Evolutionary conservation across 2,797 vertebrate genomes (phyloP), one percentile per base, ranked within the genome.

Genomic region (Bucorvus abyssinicus): DNA sequence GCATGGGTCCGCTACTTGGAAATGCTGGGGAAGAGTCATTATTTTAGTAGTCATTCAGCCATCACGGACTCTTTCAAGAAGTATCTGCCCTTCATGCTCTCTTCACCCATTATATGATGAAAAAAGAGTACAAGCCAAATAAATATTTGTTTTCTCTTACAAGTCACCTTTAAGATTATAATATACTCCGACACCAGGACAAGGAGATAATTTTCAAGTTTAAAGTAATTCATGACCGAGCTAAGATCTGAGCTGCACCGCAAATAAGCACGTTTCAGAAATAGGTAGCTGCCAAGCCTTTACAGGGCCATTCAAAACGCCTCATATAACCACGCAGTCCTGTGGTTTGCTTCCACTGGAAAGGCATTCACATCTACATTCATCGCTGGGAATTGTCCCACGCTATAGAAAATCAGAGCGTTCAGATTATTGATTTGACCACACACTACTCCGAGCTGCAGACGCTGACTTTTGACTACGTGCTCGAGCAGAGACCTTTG

Each of bases 81-180:
- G 15, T 23, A 88, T 77, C 82, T 78, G 70, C n/a, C 95, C 36
- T 84, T 68, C 4, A 3, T 68, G 60, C 12, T 81, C 44, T 63
- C 77, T 90, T 85, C 49, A 73, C 45, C 50, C 42, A 40, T 44
- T 38, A 57, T 34, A 57, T 5, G 13, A 81, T 11, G 15, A 88
- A 89, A 85, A 81, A 85, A 86, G 82, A 18, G 74, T 77, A 70
- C 20, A 80, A 93, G 32, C 22, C 60, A 90, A 96, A 86, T 78
- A 91, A 90, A 89, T 78, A 94, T 56, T 94, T 79, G 57, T 87
- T 93, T 93, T 83, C 80, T 87, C 44, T 63, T 87, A 70, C 26
- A 80, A 92, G 71, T 89, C 84, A 93, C 61, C 87, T 92, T 91
- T 88, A 94, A 89, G 82, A 94, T 87, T 77, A 94, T 76, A 95